Base-by-base conservation (phyloP, 2,797 vertebrate species). In the Dallia pectoralis region DNA sequence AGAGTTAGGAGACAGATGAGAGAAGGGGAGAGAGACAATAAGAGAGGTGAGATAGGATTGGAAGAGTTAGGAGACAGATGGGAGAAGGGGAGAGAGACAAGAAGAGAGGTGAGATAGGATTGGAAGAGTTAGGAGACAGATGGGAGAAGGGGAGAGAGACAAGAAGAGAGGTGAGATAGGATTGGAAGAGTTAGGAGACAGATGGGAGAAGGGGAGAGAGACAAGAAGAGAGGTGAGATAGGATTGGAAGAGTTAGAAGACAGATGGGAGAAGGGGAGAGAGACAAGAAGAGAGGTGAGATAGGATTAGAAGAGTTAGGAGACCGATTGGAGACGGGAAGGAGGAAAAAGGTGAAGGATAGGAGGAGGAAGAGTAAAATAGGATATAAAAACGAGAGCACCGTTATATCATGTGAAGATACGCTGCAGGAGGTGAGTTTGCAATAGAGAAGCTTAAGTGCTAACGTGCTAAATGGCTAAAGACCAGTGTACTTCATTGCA, bases 81-180 rank as follows among this genome's bases (percentile, higher is more conserved):
- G 19, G 30, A 30, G 62, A 2, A 18, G 32, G 51, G 22, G 53
- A n/a, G 8, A n/a, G n/a, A n/a, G n/a, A n/a, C n/a, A 1, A 22
- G 53, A 2, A 56, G 6, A 4, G 22, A 25, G 18, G 40, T n/a
- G n/a, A 44, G n/a, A n/a, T n/a, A 44, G 40, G 40, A 44, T 44
- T 11, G 2, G 9, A 44, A 12, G 40, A 44, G 40, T n/a, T n/a
- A n/a, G n/a, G n/a, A n/a, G n/a, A n/a, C n/a, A n/a, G n/a, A n/a
- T n/a, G n/a, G 82, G 84, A 87, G 91, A 83, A 91, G 81, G 77
- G 25, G 66, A 15, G 70, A 61, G 79, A 72, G 51, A 81, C 74
- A 61, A 73, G 56, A 47, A 66, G 22, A 32, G 71, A 32, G 76
- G 74, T 36, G 72, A 76, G 71, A 40, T 64, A 78, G 61, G 67